Conservation (phyloP, 37 sponge, comb jelly and placozoan genomes). For the Petrosia ficiformis region DNA sequence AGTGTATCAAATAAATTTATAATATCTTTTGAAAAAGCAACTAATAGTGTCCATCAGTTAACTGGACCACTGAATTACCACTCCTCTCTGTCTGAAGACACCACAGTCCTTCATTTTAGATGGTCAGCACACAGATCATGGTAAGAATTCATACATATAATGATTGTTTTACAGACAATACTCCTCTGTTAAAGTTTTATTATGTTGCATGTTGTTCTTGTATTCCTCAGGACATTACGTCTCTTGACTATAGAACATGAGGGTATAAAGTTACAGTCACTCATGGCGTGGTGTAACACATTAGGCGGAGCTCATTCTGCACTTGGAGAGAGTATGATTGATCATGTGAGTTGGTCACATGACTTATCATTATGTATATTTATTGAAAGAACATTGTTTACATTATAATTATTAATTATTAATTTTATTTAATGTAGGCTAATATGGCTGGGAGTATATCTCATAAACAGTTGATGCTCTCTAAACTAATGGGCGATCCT, state of each 20-base stretch:
- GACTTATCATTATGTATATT: background rate
- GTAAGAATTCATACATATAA: too few relatives aligned
- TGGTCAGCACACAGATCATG: background rate
- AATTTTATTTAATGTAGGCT: conserved; percentile 35
- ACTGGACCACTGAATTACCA: background rate
- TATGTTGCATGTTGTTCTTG: too few relatives aligned
- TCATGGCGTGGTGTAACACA: conserved; percentile 79
- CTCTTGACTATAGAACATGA: background rate
- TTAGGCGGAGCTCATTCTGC: conserved; percentile 83
- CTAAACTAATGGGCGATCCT: conserved; percentile 53
- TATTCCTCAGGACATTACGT: too few relatives aligned
- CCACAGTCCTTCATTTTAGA: too few relatives aligned
- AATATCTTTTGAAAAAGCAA: too few relatives aligned
- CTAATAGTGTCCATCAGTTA: background rate
- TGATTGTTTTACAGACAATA: too few relatives aligned
- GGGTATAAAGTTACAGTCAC: conserved; percentile 18
- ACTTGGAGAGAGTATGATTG: conserved; percentile 45
- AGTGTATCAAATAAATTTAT: too few relatives aligned
- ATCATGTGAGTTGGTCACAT: conserved; percentile 47
- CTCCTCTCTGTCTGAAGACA: background rate
- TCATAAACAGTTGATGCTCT: conserved; percentile 51
- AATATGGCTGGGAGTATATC: conserved; percentile 66
- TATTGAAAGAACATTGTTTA: background rate
- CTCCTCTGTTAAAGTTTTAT: too few relatives aligned
- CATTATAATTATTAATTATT: background rate